A percentile compares a stretch with the other conserved stretches of the same genome.
Conservation (phyloP, 2,113 vertebrate species). For the Cyprinodon brontotheroides region DNA sequence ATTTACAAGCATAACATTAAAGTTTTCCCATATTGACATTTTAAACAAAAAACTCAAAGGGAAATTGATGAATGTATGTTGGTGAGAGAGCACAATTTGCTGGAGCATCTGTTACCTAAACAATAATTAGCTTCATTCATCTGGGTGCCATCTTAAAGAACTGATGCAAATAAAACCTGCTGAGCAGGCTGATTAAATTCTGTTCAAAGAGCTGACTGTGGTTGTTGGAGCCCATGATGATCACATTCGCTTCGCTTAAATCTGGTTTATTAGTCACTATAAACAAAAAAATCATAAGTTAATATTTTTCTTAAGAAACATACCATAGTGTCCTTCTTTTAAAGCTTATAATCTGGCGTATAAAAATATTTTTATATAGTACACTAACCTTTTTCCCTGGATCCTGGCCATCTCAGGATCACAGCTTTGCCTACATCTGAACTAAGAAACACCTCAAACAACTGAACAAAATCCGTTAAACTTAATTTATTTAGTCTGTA, state of each 20-base stretch:
- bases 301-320: neutral
- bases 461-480: no score
- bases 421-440: no score
- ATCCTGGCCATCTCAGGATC: no score
- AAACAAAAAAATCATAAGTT: neutral
- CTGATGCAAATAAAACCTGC: constrained; percentile 61
- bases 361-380: no score
- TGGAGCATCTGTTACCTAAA: constrained; percentile 54
- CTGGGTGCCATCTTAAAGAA: constrained; percentile 72
- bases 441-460: no score
- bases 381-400: no score
- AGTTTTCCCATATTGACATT: neutral
- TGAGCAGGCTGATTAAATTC: constrained; percentile 72
- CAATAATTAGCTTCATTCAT: constrained; percentile 65
- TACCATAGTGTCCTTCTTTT: neutral
- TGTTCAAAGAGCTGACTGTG: constrained; percentile 54
- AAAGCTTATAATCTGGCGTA: neutral
- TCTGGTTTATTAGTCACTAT: neutral
- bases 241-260: neutral
- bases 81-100: constrained; percentile 32
- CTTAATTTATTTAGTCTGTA: no score
- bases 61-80: constrained; percentile 17
- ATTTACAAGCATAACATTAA: neutral
- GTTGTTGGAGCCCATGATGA: constrained; percentile 16
- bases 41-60: constrained; percentile 19